Evolutionary conservation across 2,888 invertebrate species (phyloP), one percentile per base, ranked within the genome.

Genomic region (Pollenia griseotomentosa): DNA sequence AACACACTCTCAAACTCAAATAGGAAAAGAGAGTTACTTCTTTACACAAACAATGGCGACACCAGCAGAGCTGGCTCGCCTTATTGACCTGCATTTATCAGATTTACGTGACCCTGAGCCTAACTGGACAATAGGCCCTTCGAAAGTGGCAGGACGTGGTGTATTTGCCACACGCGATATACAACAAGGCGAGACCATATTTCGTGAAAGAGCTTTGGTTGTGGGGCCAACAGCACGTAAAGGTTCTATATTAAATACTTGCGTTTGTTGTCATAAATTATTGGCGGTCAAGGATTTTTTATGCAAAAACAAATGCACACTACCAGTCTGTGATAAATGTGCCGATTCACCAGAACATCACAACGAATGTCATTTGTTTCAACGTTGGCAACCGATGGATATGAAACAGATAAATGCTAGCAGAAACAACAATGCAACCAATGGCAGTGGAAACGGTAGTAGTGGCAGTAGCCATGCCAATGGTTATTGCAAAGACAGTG

Each of bases 241-340:
- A 74, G 93, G 93, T 53, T 92, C 94, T 19, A 94, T 95, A 81
- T 84, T 93, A 79, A 94, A 95, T 90, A 94, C 95, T 83, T 97
- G 97, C 92, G 95, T 95, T 1, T 95, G 94, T 89, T 97, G 97
- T 90, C 95, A 94, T 89, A 95, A 94, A 88, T 92, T 93, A 80
- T 90, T 94, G 74, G 93, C 90, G 63, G 89, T 94, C 85, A 90
- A 90, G 79, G 90, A 90, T 46, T 92, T 91, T 57, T 90, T 95
- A 63, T 97, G 97, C 91, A 93, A 94, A 59, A 94, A 94, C 57
- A 94, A 94, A 70, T 97, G 97, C 91, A 95, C 96, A 4, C 94
- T 97, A 89, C 95, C 96, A 19, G 94, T 97, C 57, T 97, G 97
- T 92, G 93, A 94, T 78, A 91, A 93, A 83, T 97, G 97, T 92